Conservation (phyloP, 1,140 invertebrate species). For the Meloidogyne floridensis region DNA sequence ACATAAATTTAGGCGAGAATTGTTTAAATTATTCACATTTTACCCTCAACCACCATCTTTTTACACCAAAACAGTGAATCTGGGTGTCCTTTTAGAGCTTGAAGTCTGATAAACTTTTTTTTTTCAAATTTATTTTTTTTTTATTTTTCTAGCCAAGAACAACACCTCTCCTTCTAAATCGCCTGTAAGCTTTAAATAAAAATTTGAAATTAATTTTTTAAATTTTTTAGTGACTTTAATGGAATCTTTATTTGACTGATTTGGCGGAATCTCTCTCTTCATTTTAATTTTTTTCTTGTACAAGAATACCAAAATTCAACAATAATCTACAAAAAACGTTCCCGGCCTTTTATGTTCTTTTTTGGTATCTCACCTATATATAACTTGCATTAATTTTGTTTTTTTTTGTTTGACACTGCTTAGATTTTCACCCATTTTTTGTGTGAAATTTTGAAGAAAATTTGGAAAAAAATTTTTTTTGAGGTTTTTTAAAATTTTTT, state of each 20-base stretch:
- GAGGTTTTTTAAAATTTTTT: too few relatives aligned
- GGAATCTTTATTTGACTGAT: not conserved
- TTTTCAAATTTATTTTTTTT: not conserved
- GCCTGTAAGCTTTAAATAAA: not conserved
- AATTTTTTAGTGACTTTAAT: not conserved
- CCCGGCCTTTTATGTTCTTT: not conserved
- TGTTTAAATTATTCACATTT: too few relatives aligned
- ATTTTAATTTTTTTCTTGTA: not conserved
- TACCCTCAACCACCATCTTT: too few relatives aligned
- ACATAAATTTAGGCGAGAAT: too few relatives aligned
- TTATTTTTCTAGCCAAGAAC: not conserved
- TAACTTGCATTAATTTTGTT: slow-evolving; percentile 4
- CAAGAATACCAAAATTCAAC: not conserved
- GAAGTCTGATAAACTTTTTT: too few relatives aligned
- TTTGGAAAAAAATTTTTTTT: too few relatives aligned
- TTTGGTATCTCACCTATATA: not conserved
- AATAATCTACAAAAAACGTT: not conserved
- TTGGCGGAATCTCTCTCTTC: not conserved
- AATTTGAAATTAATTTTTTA: not conserved
- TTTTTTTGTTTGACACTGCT: not conserved
- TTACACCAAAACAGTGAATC: too few relatives aligned
- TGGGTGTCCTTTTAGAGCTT: too few relatives aligned
- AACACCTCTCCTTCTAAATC: not conserved
- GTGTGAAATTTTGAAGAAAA: not conserved
- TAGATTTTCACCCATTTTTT: not conserved